Conservation (phyloP, 2,113 vertebrate genomes). For the Larimichthys crocea region DNA sequence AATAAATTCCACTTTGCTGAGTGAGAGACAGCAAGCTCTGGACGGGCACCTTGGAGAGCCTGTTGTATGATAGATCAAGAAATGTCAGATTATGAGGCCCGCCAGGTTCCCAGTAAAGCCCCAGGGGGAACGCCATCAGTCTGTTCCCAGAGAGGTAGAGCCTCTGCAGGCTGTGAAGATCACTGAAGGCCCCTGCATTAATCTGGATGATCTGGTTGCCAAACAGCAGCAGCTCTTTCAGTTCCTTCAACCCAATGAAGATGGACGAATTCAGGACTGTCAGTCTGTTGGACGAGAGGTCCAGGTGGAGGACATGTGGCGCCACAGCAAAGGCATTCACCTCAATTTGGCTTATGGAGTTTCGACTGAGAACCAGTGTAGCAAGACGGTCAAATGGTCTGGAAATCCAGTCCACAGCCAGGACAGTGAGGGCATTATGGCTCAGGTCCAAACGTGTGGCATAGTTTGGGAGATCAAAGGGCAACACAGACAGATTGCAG, state of each 20-base stretch:
- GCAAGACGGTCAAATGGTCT: constrained; percentile 80
- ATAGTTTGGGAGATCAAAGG: constrained; percentile 82
- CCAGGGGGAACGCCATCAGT: constrained; percentile 81
- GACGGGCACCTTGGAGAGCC: constrained; percentile 81
- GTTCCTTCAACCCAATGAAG: constrained; percentile 82
- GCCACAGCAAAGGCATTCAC: constrained; percentile 81
- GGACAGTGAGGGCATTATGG: constrained; percentile 84
- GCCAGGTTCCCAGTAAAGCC: constrained; percentile 80
- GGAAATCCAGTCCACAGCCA: constrained; percentile 84
- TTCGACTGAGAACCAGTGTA: constrained; percentile 85
- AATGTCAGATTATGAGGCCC: constrained; percentile 84
- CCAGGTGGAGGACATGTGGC: constrained; percentile 84
- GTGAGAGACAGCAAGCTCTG: constrained; percentile 84
- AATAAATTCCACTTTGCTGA: constrained; percentile 83
- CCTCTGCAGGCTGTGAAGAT: constrained; percentile 82
- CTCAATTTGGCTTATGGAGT: constrained; percentile 82
- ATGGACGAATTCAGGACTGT: constrained; percentile 78
- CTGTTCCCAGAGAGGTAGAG: constrained; percentile 88
- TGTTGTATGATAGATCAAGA: constrained; percentile 88
- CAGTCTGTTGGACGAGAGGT: constrained; percentile 89
- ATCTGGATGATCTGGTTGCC: constrained; percentile 86
- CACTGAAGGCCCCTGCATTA: constrained; percentile 80
- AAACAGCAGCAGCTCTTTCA: constrained; percentile 88
- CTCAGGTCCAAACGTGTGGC: constrained; percentile 88
- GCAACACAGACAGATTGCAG: constrained; percentile 84